Evolutionary conservation across 2,797 vertebrate species (phyloP), one percentile per base, ranked within the genome.

Genomic region (Sciurus carolinensis): DNA sequence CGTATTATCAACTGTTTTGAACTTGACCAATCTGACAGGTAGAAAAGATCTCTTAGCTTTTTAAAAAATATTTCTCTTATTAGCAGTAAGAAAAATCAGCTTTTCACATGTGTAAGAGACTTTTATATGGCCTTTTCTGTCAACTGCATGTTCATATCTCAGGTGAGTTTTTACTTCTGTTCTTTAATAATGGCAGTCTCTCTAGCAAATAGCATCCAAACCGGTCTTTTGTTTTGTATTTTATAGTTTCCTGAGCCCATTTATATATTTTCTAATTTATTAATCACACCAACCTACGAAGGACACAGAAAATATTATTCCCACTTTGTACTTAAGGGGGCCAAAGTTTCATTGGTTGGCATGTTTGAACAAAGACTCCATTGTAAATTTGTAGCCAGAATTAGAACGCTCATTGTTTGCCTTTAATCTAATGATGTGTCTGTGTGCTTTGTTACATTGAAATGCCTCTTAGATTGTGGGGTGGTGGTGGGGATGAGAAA

Each of bases 151-250:
- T 50, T 86, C 71, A 14, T 33, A 64, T 39, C 59, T 62, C 47
- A 59, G 47, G 5, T 89, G 86, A 91, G 54, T 28, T 90, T 47
- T 47, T 66, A 28, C 17, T 76, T 94, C 12, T 83, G 64, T 52
- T 67, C 13, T 50, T 75, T 62, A 76, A 24, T 72, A 91, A 91
- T 93, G 81, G 36, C 64, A 73, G 26, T 59, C 80, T 91, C 50
- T 52, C 80, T 47, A 72, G 64, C 26, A 93, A 71, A 92, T 90
- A 67, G 77, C 52, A 92, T 5, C 72, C 72, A 59, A 20, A 72
- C 30, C 22, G 10, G n/a, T 47, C 87, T 94, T 95, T 69, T 28
- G 7, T n/a, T 30, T 13, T 44, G 36, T 42, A 62, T 67, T 85
- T 84, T 90, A 57, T 7, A 77, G 69, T 57, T 33, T 47, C 83